Evolutionary conservation across 2,113 vertebrate genomes (phyloP).

Genomic region (Tragelaphus imberbis): DNA sequence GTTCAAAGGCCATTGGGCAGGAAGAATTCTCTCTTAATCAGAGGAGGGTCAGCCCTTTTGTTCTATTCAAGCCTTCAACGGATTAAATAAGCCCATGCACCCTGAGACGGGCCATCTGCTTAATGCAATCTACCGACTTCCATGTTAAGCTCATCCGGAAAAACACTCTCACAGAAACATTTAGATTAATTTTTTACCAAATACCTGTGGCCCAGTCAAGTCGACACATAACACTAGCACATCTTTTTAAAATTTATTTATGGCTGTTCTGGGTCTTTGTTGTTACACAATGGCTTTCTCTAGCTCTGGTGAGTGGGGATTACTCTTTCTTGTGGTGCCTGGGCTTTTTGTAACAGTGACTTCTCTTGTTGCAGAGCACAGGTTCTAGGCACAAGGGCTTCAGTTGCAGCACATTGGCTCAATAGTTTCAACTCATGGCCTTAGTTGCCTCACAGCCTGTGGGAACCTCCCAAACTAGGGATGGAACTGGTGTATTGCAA

Average conservation of each 20-base stretch:
- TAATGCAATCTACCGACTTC: neutral
- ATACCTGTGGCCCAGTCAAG: neutral
- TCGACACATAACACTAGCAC: neutral
- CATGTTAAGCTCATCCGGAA: neutral
- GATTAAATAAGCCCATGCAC: neutral
- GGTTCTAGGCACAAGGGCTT: neutral
- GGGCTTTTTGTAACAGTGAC: neutral
- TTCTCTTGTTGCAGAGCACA: neutral
- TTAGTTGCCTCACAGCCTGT: neutral
- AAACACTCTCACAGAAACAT: neutral
- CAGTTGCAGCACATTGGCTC: neutral
- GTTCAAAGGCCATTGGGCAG: neutral
- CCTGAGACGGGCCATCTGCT: neutral
- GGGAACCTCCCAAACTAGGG: neutral
- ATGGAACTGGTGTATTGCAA: neutral
- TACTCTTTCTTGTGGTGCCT: neutral
- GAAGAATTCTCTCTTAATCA: neutral
- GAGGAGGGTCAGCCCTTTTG: neutral
- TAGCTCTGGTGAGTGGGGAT: neutral
- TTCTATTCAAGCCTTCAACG: neutral
- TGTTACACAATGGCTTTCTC: neutral
- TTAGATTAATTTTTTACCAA: neutral
- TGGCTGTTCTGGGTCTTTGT: neutral
- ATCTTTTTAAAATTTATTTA: neutral
- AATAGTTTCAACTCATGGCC: neutral